These are phyloP conservation scores for Drosophila sturtevanti DNA, from an alignment of 1,140 invertebrate genomes.

Conservation along the genomic window DNA sequence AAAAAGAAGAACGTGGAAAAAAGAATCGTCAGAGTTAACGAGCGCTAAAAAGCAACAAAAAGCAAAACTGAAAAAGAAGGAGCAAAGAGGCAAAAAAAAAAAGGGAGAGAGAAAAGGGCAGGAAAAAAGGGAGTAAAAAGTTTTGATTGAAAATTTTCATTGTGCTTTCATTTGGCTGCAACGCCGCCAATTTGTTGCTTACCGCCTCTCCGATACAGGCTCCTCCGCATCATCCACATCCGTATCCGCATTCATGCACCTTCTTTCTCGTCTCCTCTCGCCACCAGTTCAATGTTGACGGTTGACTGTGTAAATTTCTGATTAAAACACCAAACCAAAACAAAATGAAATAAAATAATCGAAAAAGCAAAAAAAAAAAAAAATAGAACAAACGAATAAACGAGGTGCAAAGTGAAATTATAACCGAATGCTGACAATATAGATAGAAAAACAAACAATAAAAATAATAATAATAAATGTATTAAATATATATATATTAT, in stretches of 20 bases:
- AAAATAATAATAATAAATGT: background rate
- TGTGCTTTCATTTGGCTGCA: conserved; percentile 64
- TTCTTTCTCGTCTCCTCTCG: conserved; percentile 31
- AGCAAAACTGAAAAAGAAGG: conserved; percentile 26
- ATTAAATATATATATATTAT: background rate
- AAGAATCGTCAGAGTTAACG: conserved; percentile 60
- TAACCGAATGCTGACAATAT: background rate
- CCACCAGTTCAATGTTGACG: background rate
- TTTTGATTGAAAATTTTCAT: conserved; percentile 79
- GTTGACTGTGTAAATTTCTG: conserved; percentile 72
- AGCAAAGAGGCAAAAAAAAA: conserved; percentile 8
- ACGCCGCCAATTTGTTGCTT: background rate
- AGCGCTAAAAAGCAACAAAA: conserved; percentile 72
- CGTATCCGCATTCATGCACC: background rate
- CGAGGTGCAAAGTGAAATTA: conserved; percentile 5
- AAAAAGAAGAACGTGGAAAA: conserved; percentile 39
- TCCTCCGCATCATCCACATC: conserved; percentile 1
- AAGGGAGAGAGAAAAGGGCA: background rate
- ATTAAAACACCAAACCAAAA: conserved; percentile 46
- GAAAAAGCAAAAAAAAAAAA: conserved; percentile 6
- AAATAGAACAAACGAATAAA: conserved; percentile 7
- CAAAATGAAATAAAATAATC: background rate
- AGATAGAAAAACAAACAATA: background rate
- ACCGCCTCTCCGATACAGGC: background rate
- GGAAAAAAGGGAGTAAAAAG: conserved; percentile 54